phyloP scores from a whole-genome alignment of 1,140 invertebrate species.

The Drosophila baimaii region DNA sequence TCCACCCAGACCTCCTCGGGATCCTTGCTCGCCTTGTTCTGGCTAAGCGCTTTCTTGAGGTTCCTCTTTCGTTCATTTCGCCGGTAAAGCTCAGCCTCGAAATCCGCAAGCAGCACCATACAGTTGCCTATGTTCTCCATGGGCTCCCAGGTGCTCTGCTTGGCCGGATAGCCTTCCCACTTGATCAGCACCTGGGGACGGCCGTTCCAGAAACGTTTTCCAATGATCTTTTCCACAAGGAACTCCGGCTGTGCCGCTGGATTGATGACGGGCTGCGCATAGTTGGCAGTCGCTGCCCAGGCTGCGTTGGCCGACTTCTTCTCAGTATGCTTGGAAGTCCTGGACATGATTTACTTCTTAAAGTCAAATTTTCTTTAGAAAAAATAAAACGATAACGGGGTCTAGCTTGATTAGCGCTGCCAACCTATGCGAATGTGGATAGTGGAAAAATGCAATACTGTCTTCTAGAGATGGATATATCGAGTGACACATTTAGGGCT shows the following conservation, averaged over 20 bases:
- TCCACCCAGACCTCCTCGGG: no score
- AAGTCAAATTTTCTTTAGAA: neutral
- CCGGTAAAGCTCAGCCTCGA: slow-evolving; percentile 19
- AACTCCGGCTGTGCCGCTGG: neutral
- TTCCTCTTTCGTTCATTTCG: neutral
- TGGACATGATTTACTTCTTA: slow-evolving; percentile 5
- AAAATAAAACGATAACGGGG: neutral
- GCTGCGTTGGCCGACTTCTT: neutral
- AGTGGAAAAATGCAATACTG: neutral
- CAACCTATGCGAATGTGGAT: neutral
- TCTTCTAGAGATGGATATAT: neutral
- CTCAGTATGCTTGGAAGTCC: neutral
- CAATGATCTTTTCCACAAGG: slow-evolving; percentile 38
- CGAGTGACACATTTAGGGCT: neutral
- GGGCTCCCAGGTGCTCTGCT: slow-evolving; percentile 58
- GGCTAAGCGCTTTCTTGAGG: neutral
- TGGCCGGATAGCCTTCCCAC: slow-evolving; percentile 28
- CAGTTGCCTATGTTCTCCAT: slow-evolving; percentile 39
- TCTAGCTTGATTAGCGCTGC: neutral
- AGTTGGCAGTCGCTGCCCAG: no score
- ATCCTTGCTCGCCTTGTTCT: no score
- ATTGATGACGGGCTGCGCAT: neutral
- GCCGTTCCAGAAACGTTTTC: slow-evolving; percentile 33
- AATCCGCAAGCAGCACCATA: slow-evolving; percentile 37
- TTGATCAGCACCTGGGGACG: slow-evolving; percentile 39